Evolutionary conservation across 1,140 invertebrate species (phyloP).

Genomic region (Bombus huntii): DNA sequence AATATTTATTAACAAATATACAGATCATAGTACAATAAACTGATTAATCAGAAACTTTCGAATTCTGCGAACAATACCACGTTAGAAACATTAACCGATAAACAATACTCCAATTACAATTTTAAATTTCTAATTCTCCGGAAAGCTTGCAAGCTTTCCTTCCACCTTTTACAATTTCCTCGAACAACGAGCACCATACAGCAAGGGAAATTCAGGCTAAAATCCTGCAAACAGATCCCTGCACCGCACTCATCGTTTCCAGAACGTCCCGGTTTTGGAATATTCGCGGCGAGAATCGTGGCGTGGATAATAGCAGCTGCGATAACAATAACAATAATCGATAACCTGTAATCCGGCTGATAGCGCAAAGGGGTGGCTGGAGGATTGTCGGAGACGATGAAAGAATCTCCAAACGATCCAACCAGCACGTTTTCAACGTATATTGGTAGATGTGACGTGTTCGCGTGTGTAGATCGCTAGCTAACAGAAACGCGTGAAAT

Average conservation of each 20-base stretch:
- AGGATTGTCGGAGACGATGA: not conserved
- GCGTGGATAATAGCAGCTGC: constrained; percentile 1
- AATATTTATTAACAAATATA: no score
- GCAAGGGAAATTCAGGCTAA: not conserved
- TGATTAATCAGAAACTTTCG: no score
- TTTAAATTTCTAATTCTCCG: not conserved
- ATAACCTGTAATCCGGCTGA: constrained; percentile 50
- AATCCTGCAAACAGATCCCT: not conserved
- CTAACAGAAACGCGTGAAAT: not conserved
- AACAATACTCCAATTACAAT: not conserved
- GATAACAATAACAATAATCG: constrained; percentile 53
- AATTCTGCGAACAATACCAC: no score
- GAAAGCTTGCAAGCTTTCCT: not conserved
- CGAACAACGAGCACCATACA: not conserved
- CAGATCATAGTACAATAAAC: no score
- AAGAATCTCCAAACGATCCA: not conserved
- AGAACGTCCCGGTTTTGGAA: not conserved
- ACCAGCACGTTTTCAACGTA: not conserved
- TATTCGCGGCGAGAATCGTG: constrained; percentile 7
- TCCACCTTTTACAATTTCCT: not conserved
- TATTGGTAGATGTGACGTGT: not conserved
- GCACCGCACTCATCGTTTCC: not conserved
- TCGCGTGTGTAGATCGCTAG: not conserved
- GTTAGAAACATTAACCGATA: no score
- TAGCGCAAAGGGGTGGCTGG: constrained; percentile 5